These are phyloP conservation scores for Stenopsyche tienmushanensis DNA, from an alignment of 1,140 invertebrate species.

Conservation along the genomic window DNA sequence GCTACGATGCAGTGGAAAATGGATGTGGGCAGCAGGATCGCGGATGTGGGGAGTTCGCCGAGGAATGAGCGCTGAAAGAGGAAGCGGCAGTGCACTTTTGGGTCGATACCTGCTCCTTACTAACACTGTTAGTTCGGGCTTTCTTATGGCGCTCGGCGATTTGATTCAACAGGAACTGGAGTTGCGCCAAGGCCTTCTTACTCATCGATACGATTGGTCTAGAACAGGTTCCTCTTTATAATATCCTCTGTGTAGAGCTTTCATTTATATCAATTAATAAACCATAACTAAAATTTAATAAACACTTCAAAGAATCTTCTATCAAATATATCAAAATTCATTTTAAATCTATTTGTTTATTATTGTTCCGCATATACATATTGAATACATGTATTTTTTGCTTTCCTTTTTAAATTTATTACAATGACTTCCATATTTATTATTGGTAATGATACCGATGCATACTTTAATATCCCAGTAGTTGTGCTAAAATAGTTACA, in stretches of 20 bases:
- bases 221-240: conserved; percentile 50
- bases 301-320: not conserved
- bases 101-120: conserved; percentile 57
- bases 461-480: too few relatives aligned
- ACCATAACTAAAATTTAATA: too few relatives aligned
- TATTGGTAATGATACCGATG: too few relatives aligned
- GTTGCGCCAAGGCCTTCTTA: conserved; percentile 46
- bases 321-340: not conserved
- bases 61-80: not conserved
- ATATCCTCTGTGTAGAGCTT: too few relatives aligned
- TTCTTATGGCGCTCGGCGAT: conserved; percentile 64
- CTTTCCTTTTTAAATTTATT: not conserved
- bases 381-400: not conserved
- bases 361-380: not conserved
- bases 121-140: conserved; percentile 61
- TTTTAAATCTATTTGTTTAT: conserved; percentile 4
- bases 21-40: too few relatives aligned
- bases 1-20: too few relatives aligned
- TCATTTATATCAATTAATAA: too few relatives aligned
- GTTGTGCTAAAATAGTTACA: too few relatives aligned
- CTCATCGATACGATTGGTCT: conserved; percentile 48
- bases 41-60: too few relatives aligned
- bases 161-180: conserved; percentile 62
- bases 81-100: not conserved
- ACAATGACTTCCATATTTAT: too few relatives aligned